Evolutionary conservation across 2,797 vertebrate species (phyloP), one percentile per base, ranked within the genome.

Genomic region (Craterocephalus amniculus): DNA sequence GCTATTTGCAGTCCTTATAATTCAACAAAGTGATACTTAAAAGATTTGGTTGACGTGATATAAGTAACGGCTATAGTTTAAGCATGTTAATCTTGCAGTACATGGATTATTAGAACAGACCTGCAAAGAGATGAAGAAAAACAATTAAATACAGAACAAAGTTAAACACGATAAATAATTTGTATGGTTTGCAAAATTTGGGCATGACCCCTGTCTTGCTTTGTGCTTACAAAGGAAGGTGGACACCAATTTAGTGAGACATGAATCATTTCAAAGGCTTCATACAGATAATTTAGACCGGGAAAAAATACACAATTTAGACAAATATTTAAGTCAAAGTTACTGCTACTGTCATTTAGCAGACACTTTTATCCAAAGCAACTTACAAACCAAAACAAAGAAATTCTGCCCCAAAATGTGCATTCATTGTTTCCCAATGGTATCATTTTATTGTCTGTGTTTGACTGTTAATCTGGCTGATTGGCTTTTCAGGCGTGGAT

Each of bases 401-500:
- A 32, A 22, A 13, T 36, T 60, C 27, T 18, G 3, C 10, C 22
- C 29, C 29, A 62, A 29, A 59, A 32, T 51, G 22, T 52, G 13
- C 7, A 9, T 58, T 61, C 1, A 67, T 40, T 67, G 26, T 75
- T 65, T 31, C 12, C 51, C 45, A 26, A 11, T 26, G 65, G 18
- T 29, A 1, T 60, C 26, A 40, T 36, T 32, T 75, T 7, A 34
- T 26, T 67, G 13, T 66, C 26, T 66, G 1, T 79, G 45, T 54
- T 10, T 70, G 27, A 70, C 62, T 83, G 34, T 79, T 68, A 48
- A 84, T 86, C 43, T 85, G 71, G 57, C 72, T 82, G 63, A 73
- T 67, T 83, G 87, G 67, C 79, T 87, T 92, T 93, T 67, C 81
- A 92, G 91, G 85, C 86, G 72, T 70, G 74, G 90, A 90, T 29